Base-by-base conservation (phyloP, 1,140 invertebrate genomes). In the Propsilocerus akamusi region DNA sequence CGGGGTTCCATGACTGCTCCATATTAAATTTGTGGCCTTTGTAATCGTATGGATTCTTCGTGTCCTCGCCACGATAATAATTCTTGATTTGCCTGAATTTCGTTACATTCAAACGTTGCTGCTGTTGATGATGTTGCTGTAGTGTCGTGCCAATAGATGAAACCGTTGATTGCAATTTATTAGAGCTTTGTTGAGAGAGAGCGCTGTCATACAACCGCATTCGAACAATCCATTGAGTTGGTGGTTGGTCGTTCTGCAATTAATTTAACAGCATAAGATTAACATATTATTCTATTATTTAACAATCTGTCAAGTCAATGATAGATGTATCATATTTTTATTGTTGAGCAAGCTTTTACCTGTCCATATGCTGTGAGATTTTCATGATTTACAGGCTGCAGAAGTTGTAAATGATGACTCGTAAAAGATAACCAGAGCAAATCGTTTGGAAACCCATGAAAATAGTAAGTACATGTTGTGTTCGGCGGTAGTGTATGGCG, bases 351-450 rank as follows among this genome's bases (percentile, higher is more conserved):
- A 49, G 62, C 62, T 62, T n/a, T n/a, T 51, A 65, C 63, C 57
- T 63, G 54, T 56, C 63, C 63, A 47, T 64, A 26, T 17, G 34
- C 10, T 46, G 61, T 64, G 57, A 59, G 62, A 54, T 66, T 64
- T 53, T 66, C 58, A 32, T 72, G 65, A 46, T 68, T 66, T 49
- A 63, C 65, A 52, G 71, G 73, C 55, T 72, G 71, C 47, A 81
- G 62, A 51, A 81, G 79, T 53, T 79, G 74, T 53, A 85, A 80
- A 47, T 77, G 78, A 64, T 87, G 89, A 48, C 82, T 86, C 46
- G 84, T 74, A 61, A 90, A 91, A 61, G 86, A 89, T 30, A 91
- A 70, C 87, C 88, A 92, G 17, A 92, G 77, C 24, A 82, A 70
- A 58, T 91, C 86, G 47, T 77, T 78, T 22, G 76, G 72, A 47